A percentile compares a stretch with the other conserved stretches of the same genome.
Conservation (phyloP, 2,797 vertebrate species). For the Mormyrops attenuatus region DNA sequence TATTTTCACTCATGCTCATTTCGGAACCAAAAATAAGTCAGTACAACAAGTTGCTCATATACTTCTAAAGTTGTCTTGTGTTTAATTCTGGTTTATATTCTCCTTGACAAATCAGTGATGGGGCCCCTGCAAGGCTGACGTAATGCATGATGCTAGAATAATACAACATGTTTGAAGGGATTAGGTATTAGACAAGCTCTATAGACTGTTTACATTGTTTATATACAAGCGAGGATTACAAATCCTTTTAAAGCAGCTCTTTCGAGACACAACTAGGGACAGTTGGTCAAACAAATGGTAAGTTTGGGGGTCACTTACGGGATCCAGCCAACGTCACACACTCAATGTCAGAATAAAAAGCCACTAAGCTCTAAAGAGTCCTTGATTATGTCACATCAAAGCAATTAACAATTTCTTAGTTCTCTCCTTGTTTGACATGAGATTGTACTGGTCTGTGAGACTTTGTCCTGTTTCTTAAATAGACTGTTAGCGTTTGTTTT, state of each 20-base stretch:
- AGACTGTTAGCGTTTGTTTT: neutral
- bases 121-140: neutral
- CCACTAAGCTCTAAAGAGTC: neutral
- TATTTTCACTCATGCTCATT: neutral
- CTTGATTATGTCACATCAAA: neutral
- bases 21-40: neutral
- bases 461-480: neutral
- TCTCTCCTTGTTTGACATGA: neutral
- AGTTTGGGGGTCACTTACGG: neutral
- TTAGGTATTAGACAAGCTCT: neutral
- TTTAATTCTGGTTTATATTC: constrained; percentile 6
- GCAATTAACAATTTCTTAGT: neutral
- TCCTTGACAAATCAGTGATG: neutral
- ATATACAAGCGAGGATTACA: constrained; percentile 1
- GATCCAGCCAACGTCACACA: neutral
- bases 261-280: neutral
- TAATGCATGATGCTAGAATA: neutral
- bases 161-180: neutral
- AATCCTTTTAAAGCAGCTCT: constrained; percentile 5
- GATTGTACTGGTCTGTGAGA: neutral
- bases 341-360: neutral
- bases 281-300: neutral
- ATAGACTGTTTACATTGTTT: neutral
- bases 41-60: neutral
- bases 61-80: neutral